Base-by-base conservation (phyloP, 2,888 invertebrate genomes). In the Chrysodeixis includens region DNA sequence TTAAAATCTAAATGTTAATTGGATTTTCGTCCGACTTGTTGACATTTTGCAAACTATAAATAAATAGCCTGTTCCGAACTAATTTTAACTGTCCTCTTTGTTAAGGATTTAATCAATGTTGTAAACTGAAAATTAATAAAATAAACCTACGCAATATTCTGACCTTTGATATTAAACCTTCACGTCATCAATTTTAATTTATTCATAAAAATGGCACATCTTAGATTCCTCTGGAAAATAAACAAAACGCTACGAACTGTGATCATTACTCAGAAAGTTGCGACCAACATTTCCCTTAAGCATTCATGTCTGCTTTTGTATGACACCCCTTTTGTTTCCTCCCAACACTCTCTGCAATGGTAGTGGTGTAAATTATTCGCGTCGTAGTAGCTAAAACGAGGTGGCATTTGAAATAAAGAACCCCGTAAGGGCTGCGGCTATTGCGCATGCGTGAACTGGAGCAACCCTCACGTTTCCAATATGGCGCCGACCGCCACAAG, bases 401-500 rank as follows among this genome's bases (percentile, higher is more conserved):
- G 83, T 88, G 86, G 80, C 83, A 85, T 87, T 87, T 82, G 65
- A 69, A 87, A 84, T 84, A 84, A 82, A 84, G 86, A 86, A 86
- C 88, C 86, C 88, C 79, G 75, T 71, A 67, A 83, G 83, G 86
- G 86, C 84, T 86, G 85, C 55, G 85, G 84, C 81, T 84, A 86
- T 46, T 58, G 88, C 94, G 93, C 94, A 93, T 93, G 94, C 93
- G 93, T 86, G 73, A 83, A 82, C 66, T 69, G 55, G 76, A 83
- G 76, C 88, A 86, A 86, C 92, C 93, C 93, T 85, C 87, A 83
- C 83, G 81, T 90, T 81, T 90, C 88, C 93, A 94, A 94, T 93
- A 94, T 94, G 94, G 94, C 94, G 93, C 71, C 89, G 88, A 80
- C 86, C 93, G 93, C 93, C 94, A 92, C 87, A 86, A 90, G 87